Conservation (phyloP, 2,797 vertebrate genomes). For the Microchirus variegatus region DNA sequence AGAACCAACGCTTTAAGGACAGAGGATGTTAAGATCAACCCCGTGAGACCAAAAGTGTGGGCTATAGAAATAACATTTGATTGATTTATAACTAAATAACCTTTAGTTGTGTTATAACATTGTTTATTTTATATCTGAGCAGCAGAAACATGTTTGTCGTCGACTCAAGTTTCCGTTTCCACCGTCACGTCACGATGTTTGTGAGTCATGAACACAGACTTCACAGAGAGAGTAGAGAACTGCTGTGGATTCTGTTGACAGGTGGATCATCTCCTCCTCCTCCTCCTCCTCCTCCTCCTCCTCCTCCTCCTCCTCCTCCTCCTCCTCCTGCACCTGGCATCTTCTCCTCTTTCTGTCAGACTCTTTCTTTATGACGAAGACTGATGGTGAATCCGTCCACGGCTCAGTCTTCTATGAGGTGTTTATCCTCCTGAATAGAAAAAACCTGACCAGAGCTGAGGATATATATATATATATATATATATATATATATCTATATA, state of each 20-base stretch:
- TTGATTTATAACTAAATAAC: too few relatives aligned
- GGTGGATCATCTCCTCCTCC: constrained; percentile 3
- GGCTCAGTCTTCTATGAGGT: constrained; percentile 16
- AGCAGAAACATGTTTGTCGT: too few relatives aligned
- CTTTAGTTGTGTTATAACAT: too few relatives aligned
- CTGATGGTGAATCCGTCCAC: constrained; percentile 6
- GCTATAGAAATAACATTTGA: too few relatives aligned
- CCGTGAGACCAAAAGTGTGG: too few relatives aligned
- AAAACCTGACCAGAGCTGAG: not conserved
- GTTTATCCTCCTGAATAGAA: constrained; percentile 8
- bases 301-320: not conserved
- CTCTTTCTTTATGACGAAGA: constrained; percentile 2
- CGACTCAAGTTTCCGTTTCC: too few relatives aligned
- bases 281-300: not conserved
- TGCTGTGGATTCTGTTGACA: constrained; percentile 10
- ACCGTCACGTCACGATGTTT: not conserved
- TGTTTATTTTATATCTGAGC: too few relatives aligned
- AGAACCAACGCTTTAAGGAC: too few relatives aligned
- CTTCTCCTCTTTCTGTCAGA: not conserved
- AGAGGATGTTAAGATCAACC: too few relatives aligned
- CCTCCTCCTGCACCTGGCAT: not conserved
- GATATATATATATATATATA: too few relatives aligned
- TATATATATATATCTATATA: too few relatives aligned
- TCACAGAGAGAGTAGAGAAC: constrained; percentile 3
- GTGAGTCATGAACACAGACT: constrained; percentile 2